Evolutionary conservation across 2,888 invertebrate species (phyloP).

Genomic region (Ferdinandea cuprea): DNA sequence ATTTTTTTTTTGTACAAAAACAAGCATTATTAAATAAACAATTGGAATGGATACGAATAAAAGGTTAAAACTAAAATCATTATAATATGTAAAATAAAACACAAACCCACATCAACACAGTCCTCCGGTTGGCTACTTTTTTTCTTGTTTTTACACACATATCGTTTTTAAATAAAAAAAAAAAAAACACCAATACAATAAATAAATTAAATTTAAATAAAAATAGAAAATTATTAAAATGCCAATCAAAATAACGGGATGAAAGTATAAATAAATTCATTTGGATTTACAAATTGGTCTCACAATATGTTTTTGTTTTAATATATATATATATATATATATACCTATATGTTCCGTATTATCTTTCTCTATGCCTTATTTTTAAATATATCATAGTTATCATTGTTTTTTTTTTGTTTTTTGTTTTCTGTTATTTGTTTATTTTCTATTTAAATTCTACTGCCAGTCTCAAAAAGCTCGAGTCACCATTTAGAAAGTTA

Average conservation of each 20-base stretch:
- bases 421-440: conserved; percentile 70
- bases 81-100: conserved; percentile 11
- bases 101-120: conserved; percentile 52
- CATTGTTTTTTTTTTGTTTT: conserved; percentile 62
- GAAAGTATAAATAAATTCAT: conserved; percentile 68
- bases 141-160: too few species aligned
- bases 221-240: neutral
- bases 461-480: conserved; percentile 84
- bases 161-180: too few species aligned
- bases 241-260: conserved; percentile 36
- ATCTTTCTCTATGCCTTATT: conserved; percentile 68
- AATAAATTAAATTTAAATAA: conserved; percentile 17
- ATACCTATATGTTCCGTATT: conserved; percentile 74
- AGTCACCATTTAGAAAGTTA: conserved; percentile 78
- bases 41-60: conserved; percentile 73
- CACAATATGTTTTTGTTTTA: conserved; percentile 72
- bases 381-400: conserved; percentile 69
- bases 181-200: conserved; percentile 10
- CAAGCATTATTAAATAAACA: conserved; percentile 18
- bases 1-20: conserved; percentile 6
- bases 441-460: conserved; percentile 81
- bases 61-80: conserved; percentile 44
- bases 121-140: conserved; percentile 32
- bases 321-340: conserved; percentile 68
- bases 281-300: conserved; percentile 75